phyloP scores from a whole-genome alignment of 2,888 invertebrate species.

The Dolichopus griseipennis region DNA sequence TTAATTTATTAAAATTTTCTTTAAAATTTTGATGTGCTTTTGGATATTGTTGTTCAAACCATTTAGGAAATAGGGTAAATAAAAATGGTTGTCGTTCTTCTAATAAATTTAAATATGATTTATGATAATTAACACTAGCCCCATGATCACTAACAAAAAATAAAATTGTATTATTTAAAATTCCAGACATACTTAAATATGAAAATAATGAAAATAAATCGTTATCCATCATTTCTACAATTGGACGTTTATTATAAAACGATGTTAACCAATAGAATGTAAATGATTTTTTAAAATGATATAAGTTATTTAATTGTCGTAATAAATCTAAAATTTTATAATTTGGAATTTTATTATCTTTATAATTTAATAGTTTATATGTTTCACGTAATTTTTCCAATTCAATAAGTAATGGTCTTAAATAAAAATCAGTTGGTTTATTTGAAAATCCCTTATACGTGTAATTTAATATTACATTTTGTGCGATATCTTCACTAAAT shows the following conservation, averaged over 20 bases:
- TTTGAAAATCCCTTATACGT: conserved; percentile 63
- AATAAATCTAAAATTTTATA: conserved; percentile 49
- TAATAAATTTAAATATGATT: conserved; percentile 73
- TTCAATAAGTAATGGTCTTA: conserved; percentile 62
- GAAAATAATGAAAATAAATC: conserved; percentile 39
- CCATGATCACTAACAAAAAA: conserved; percentile 85
- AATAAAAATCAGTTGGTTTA: conserved; percentile 80
- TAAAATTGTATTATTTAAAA: conserved; percentile 57
- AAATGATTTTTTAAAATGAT: conserved; percentile 58
- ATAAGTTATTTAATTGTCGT: conserved; percentile 60
- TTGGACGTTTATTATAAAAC: conserved; percentile 47
- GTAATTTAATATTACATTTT: conserved; percentile 73
- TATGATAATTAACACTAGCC: conserved; percentile 59
- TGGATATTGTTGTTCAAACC: conserved; percentile 57
- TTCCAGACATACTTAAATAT: conserved; percentile 23
- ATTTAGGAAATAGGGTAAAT: conserved; percentile 61
- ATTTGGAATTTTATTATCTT: conserved; percentile 32
- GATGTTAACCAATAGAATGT: conserved; percentile 78
- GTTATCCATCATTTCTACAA: conserved; percentile 50
- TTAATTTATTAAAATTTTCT: conserved; percentile 59
- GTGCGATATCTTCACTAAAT: conserved; percentile 74
- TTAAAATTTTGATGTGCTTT: conserved; percentile 55
- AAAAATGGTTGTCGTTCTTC: conserved; percentile 83
- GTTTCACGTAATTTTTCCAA: conserved; percentile 46
- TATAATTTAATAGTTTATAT: conserved; percentile 16